Percentiles rank a stretch among this genome's conserved stretches.
Conservation (phyloP, 2,888 invertebrate genomes). For the Amphipoea oculea region DNA sequence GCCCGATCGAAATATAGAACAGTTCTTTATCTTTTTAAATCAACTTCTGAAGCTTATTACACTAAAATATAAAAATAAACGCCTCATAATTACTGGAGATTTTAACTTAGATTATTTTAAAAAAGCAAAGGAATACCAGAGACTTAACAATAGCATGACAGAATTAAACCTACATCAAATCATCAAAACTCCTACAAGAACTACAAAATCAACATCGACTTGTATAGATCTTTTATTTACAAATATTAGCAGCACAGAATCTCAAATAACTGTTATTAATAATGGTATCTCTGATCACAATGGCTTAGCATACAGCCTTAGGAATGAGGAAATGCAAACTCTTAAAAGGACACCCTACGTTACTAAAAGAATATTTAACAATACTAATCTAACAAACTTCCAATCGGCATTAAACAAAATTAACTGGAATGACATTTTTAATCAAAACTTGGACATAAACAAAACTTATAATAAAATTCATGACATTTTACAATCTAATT, state of each 20-base stretch:
- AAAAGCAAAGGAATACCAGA: too few relatives aligned
- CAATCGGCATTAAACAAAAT: not conserved
- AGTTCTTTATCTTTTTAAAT: too few relatives aligned
- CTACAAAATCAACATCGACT: not conserved
- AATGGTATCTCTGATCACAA: not conserved
- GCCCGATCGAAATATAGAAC: too few relatives aligned
- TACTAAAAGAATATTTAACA: not conserved
- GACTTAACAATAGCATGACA: not conserved
- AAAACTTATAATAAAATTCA: too few relatives aligned
- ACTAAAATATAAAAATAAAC: not conserved
- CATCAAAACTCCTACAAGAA: too few relatives aligned
- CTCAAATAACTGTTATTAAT: not conserved
- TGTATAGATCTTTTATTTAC: too few relatives aligned
- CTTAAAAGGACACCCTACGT: not conserved
- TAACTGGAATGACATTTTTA: not conserved
- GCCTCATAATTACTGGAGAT: too few relatives aligned
- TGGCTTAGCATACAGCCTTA: too few relatives aligned
- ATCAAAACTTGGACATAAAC: too few relatives aligned
- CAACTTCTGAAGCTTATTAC: too few relatives aligned
- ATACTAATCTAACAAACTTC: not conserved
- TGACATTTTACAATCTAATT: too few relatives aligned
- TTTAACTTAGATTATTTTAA: not conserved
- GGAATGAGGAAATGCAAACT: not conserved
- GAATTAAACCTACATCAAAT: not conserved
- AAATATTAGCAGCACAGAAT: too few relatives aligned